These are phyloP conservation scores for Aleadryas rufinucha DNA, from an alignment of 2,113 vertebrate genomes.

Conservation along the genomic window DNA sequence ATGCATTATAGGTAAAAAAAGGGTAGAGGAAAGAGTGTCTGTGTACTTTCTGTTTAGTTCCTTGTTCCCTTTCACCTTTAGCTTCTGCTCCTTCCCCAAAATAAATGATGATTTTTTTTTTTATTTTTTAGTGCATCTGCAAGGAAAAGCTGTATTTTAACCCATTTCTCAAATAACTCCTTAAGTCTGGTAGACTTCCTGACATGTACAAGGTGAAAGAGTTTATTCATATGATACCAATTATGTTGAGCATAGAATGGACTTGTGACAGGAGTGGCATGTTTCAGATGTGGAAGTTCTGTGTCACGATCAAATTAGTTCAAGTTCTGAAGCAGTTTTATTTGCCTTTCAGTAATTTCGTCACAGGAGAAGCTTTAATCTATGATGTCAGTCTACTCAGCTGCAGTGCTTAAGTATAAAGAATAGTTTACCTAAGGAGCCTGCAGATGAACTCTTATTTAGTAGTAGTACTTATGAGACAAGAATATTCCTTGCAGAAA, in stretches of 20 bases:
- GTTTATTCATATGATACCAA: neutral
- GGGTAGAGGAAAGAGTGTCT: neutral
- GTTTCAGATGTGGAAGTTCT: neutral
- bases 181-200: neutral
- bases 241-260: neutral
- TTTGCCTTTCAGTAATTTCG: neutral
- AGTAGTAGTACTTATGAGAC: neutral
- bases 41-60: neutral
- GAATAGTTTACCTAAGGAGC: neutral
- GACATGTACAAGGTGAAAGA: neutral
- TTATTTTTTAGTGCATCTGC: neutral
- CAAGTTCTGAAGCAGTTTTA: neutral
- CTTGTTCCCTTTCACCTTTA: neutral
- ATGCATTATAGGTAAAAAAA: neutral
- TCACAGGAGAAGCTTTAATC: neutral
- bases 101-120: neutral
- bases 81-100: neutral
- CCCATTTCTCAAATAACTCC: neutral
- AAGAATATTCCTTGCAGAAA: neutral
- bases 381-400: neutral
- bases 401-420: neutral
- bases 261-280: fast-evolving
- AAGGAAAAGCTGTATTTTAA: neutral
- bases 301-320: neutral
- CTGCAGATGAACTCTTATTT: neutral